Base-by-base conservation (phyloP, 2,797 vertebrate genomes). In the Borostomias antarcticus region DNA sequence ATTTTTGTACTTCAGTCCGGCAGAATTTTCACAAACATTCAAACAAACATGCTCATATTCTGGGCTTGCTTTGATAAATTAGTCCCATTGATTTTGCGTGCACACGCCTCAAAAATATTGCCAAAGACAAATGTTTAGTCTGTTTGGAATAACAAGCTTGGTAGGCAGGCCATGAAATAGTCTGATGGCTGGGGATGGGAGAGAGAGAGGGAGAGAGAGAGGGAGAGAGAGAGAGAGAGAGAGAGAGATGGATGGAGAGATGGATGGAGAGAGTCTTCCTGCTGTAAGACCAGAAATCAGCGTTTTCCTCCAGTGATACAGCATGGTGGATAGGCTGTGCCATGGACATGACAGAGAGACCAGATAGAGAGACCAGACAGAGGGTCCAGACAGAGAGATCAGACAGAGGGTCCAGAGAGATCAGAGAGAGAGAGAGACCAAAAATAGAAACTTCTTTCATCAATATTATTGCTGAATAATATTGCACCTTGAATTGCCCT, bases 61-160 rank as follows among this genome's bases (percentile, higher is more conserved):
- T 82, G 79, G 72, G 73, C 75, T 74, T 61, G 62, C 61, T 43
- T 79, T 86, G 85, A 91, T 88, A 81, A 86, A 90, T 80, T 84
- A 70, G 82, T 72, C 58, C 60, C 70, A 83, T 82, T 86, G 86
- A 85, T 88, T 86, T 76, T 69, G 70, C 63, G 74, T 72, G 69
- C 72, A 73, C 72, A 73, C 73, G 78, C 74, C 70, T 69, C 82
- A 88, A 89, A 82, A 87, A 89, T 84, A 66, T 81, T 69, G 72
- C 81, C 70, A 78, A 76, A 86, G 83, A 89, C 61, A 73, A 87
- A 88, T 87, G 83, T 64, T 77, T 2, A 52, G 67, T 52, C 69
- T 74, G 70, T 77, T 79, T 66, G 60, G 75, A 75, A 87, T 77
- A 85, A 78, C 62, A 62, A 28, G 59, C 28, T 15, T 11, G 3